These are phyloP conservation scores for Portunus trituberculatus DNA, from an alignment of 1,140 invertebrate genomes.

Conservation along the genomic window DNA sequence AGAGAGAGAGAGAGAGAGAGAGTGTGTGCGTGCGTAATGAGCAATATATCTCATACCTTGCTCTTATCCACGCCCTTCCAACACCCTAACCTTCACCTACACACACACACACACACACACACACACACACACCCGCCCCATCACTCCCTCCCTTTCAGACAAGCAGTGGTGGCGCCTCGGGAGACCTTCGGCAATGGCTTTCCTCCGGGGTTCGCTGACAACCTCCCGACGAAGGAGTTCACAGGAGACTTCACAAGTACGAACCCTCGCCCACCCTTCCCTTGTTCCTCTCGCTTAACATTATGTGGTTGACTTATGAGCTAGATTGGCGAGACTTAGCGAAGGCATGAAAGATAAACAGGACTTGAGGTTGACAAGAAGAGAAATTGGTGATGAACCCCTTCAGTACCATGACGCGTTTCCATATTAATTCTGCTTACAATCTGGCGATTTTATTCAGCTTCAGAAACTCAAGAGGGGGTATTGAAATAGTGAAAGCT, in stretches of 20 bases:
- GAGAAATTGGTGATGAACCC: too few species aligned
- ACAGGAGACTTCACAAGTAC: slow-evolving; percentile 62
- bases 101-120: background rate
- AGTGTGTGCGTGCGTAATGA: too few species aligned
- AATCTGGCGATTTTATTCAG: too few species aligned
- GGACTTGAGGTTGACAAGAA: too few species aligned
- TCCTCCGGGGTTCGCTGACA: slow-evolving; percentile 28
- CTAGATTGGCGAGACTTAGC: background rate
- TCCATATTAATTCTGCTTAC: too few species aligned
- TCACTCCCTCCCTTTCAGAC: background rate
- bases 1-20: too few species aligned
- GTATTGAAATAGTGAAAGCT: too few species aligned
- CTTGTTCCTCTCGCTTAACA: background rate
- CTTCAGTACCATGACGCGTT: too few species aligned
- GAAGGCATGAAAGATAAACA: background rate
- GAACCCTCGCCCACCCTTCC: background rate
- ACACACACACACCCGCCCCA: background rate
- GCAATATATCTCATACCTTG: too few species aligned
- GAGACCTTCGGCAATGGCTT: slow-evolving; percentile 55
- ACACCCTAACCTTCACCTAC: too few species aligned
- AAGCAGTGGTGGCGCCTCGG: background rate
- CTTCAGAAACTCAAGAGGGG: too few species aligned
- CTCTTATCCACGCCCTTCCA: too few species aligned
- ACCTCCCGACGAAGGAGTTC: slow-evolving; percentile 56
- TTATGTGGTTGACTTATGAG: background rate